phyloP scores from a whole-genome alignment of 2,113 vertebrate genomes.

The Tenrec ecaudatus region DNA sequence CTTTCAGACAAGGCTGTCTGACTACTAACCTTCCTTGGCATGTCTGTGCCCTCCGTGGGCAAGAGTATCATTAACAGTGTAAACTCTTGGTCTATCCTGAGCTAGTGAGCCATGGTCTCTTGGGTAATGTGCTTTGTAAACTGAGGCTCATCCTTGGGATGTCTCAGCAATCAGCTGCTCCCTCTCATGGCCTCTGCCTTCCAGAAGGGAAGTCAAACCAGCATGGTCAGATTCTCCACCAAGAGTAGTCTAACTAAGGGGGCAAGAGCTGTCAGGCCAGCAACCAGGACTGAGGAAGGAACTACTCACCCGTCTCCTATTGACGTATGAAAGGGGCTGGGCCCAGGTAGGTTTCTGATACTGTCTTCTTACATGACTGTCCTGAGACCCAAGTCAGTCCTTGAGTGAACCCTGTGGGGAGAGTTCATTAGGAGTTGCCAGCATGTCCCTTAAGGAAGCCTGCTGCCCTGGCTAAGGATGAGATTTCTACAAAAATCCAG shows the following conservation, averaged over 20 bases:
- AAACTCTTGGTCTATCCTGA: background rate
- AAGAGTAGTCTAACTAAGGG: background rate
- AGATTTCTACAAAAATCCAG: no score
- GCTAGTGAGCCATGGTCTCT: background rate
- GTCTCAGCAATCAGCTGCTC: background rate
- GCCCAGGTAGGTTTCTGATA: background rate
- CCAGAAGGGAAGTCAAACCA: background rate
- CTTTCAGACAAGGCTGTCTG: background rate
- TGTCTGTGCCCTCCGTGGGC: background rate
- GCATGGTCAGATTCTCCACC: background rate
- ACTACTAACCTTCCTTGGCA: rapidly evolving
- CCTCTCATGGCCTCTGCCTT: background rate
- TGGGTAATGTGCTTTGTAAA: background rate
- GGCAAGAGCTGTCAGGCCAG: background rate
- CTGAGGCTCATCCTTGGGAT: background rate
- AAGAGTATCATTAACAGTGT: background rate
- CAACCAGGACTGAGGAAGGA: background rate
- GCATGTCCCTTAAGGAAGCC: background rate
- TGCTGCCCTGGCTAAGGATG: no score
- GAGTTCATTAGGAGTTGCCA: background rate
- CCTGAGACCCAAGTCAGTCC: background rate
- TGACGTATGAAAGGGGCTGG: background rate
- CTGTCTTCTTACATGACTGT: no score
- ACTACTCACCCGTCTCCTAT: no score
- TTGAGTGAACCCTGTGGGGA: background rate